Percentiles rank a stretch among this genome's conserved stretches.
phyloP scores from a whole-genome alignment of 2,888 invertebrate species.

The Athalia circularis region DNA sequence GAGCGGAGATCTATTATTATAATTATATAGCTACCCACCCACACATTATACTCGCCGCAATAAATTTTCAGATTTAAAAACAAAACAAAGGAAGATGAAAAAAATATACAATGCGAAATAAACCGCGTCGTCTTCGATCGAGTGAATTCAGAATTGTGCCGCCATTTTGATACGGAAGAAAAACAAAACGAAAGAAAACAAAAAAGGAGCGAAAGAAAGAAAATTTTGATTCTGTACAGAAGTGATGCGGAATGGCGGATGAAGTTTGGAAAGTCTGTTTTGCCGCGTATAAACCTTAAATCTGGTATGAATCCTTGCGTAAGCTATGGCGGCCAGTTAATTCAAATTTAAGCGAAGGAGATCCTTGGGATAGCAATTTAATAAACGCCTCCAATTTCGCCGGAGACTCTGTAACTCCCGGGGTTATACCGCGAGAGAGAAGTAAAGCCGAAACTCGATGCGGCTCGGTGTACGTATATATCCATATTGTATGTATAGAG shows the following conservation, averaged over 20 bases:
- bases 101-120: no score
- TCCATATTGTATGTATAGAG: not conserved
- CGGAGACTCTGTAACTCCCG: conserved; percentile 31
- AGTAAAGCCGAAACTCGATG: no score
- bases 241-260: not conserved
- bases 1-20: no score
- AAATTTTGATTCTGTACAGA: conserved; percentile 35
- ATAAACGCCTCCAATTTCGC: conserved; percentile 59
- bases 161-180: no score
- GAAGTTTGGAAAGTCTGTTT: conserved; percentile 48
- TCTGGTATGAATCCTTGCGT: conserved; percentile 39
- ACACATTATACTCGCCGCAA: no score
- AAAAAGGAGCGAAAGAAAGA: conserved; percentile 5
- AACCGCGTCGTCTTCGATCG: no score
- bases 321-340: conserved; percentile 62
- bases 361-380: conserved; percentile 62
- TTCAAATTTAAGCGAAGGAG: conserved; percentile 64
- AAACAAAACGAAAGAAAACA: no score
- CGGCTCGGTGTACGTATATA: no score
- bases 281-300: conserved; percentile 38
- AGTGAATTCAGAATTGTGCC: no score
- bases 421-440: conserved; percentile 14
- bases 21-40: no score
- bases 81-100: no score
- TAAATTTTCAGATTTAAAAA: no score